These are phyloP conservation scores for Mallotus villosus DNA, from an alignment of 2,797 vertebrate genomes.

Conservation along the genomic window DNA sequence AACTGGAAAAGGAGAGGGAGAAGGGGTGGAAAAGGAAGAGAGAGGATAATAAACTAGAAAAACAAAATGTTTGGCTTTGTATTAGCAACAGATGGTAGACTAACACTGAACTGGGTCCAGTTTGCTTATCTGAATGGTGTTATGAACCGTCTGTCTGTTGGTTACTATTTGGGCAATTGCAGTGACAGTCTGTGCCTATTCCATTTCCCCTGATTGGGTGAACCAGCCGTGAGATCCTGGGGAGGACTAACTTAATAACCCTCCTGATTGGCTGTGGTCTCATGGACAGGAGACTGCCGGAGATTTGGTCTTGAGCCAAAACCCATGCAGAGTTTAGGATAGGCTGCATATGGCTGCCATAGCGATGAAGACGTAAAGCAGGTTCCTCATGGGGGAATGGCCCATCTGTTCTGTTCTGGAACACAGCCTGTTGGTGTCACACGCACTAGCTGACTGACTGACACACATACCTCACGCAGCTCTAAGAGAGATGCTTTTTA, in stretches of 20 bases:
- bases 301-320: background rate
- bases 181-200: background rate
- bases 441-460: background rate
- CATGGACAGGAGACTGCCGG: too few species aligned
- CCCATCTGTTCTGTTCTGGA: background rate
- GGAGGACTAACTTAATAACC: background rate
- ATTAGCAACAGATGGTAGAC: background rate
- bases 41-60: background rate
- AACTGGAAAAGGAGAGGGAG: background rate
- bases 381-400: background rate
- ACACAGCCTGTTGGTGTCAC: background rate
- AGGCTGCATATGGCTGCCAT: background rate
- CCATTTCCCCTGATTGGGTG: too few species aligned
- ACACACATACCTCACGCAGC: background rate
- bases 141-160: background rate
- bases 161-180: background rate
- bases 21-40: background rate
- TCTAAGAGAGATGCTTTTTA: conserved; percentile 13
- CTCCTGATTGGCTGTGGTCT: too few species aligned
- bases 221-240: background rate
- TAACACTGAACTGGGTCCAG: background rate
- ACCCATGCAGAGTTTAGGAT: background rate
- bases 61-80: background rate
- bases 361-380: background rate
- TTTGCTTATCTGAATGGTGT: background rate